phyloP scores from a whole-genome alignment of 2,113 vertebrate species.

The Forbesichthys agassizii region DNA sequence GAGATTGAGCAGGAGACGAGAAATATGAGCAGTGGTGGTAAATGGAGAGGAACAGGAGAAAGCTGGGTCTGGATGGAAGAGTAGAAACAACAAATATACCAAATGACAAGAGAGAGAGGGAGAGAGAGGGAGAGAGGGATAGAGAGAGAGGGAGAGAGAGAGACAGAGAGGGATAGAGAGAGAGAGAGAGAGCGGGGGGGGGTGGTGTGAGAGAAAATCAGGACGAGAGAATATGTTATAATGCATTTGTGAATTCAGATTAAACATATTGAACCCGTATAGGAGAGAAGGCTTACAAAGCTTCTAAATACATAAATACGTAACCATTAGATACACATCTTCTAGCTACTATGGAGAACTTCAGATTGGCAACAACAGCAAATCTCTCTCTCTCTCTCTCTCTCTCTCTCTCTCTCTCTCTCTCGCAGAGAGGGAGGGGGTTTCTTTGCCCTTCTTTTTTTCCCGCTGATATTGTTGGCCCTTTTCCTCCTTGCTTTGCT shows the following conservation, averaged over 20 bases:
- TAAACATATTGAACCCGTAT: too few relatives aligned
- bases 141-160: neutral
- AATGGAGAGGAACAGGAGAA: conserved; percentile 17
- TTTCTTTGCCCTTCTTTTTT: neutral
- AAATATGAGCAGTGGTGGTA: conserved; percentile 39
- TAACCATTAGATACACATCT: too few relatives aligned
- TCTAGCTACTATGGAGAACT: too few relatives aligned
- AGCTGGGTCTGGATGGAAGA: conserved; percentile 1
- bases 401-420: neutral
- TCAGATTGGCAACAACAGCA: too few relatives aligned
- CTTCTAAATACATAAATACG: too few relatives aligned
- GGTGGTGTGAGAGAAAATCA: neutral
- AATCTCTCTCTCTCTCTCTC: conserved; percentile 11
- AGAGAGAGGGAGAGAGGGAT: too few relatives aligned
- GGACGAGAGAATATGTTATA: conserved; percentile 44
- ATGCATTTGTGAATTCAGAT: conserved; percentile 6
- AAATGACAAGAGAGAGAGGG: conserved; percentile 1
- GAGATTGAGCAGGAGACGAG: conserved; percentile 33
- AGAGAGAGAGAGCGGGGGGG: conserved; percentile 5
- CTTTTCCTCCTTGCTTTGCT: neutral
- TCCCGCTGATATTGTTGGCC: neutral
- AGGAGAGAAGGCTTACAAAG: too few relatives aligned
- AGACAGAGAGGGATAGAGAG: neutral
- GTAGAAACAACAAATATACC: conserved; percentile 4
- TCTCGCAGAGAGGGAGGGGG: neutral